phyloP scores from a whole-genome alignment of 1,140 invertebrate species.

The Bilobella aurantiaca region DNA sequence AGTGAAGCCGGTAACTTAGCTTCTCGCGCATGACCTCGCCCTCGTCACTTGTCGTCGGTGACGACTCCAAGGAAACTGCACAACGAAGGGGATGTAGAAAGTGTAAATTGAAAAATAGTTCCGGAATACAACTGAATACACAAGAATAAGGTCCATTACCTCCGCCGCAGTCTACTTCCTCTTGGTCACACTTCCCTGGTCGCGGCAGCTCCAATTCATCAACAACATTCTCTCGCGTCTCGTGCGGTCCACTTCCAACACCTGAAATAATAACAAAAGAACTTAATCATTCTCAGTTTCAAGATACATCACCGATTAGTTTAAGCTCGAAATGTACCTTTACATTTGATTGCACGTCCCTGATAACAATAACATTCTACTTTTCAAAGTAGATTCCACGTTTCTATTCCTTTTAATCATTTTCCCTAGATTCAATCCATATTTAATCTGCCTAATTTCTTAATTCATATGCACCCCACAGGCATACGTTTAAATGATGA shows the following conservation, averaged over 20 bases:
- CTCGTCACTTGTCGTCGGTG: background rate
- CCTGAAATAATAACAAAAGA: background rate
- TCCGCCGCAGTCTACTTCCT: constrained; percentile 1
- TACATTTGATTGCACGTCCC: too few relatives aligned
- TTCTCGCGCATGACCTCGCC: background rate
- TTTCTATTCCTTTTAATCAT: too few relatives aligned
- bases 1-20: too few relatives aligned
- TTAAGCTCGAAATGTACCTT: too few relatives aligned
- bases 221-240: background rate
- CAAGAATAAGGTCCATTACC: background rate
- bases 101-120: background rate
- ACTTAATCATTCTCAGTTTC: background rate
- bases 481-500: too few relatives aligned
- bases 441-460: too few relatives aligned
- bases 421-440: too few relatives aligned
- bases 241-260: background rate
- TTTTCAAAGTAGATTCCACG: too few relatives aligned
- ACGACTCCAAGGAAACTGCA: background rate
- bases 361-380: too few relatives aligned
- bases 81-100: background rate
- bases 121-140: background rate
- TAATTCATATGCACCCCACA: too few relatives aligned
- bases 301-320: too few relatives aligned
- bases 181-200: background rate
- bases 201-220: background rate